Evolutionary conservation across 2,888 invertebrate genomes (phyloP).

Genomic region (Amblyjoppa fuscipennis): DNA sequence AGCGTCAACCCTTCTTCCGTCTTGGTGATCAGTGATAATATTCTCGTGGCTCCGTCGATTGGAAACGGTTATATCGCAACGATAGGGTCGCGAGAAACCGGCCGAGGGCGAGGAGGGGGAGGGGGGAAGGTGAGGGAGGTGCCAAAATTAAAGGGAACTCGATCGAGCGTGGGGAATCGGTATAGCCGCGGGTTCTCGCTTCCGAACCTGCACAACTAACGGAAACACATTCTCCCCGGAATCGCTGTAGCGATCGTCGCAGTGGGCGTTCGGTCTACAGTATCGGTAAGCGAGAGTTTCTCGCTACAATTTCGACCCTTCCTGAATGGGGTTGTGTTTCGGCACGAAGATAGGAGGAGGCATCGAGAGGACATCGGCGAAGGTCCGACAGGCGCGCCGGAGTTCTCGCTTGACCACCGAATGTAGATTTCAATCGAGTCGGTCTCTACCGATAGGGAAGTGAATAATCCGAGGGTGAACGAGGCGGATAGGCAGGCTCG

Average conservation of each 20-base stretch:
- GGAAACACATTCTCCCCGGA: too few relatives aligned
- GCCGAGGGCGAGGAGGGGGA: neutral
- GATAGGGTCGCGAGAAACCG: neutral
- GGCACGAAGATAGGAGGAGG: constrained; percentile 9
- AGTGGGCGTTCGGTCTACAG: too few relatives aligned
- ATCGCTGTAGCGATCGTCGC: too few relatives aligned
- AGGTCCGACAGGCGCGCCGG: constrained; percentile 66
- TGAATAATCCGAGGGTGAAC: constrained; percentile 75
- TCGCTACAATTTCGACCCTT: constrained; percentile 61
- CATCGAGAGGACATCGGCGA: constrained; percentile 46
- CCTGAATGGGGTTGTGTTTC: constrained; percentile 36
- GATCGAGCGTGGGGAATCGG: constrained; percentile 59
- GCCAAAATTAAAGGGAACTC: constrained; percentile 50
- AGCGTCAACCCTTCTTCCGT: constrained; percentile 50
- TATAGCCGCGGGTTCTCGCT: constrained; percentile 59
- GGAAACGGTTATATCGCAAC: constrained; percentile 31
- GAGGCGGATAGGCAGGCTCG: neutral
- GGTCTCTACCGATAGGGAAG: constrained; percentile 76
- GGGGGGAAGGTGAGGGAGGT: constrained; percentile 6
- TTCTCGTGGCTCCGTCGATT: constrained; percentile 36
- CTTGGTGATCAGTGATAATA: constrained; percentile 60
- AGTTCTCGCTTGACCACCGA: constrained; percentile 75
- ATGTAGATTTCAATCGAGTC: constrained; percentile 80
- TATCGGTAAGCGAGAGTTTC: constrained; percentile 37
- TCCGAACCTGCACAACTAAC: neutral